Evolutionary conservation across 1,140 invertebrate genomes (phyloP), one percentile per base, ranked within the genome.

Genomic region (Ips nitidus): DNA sequence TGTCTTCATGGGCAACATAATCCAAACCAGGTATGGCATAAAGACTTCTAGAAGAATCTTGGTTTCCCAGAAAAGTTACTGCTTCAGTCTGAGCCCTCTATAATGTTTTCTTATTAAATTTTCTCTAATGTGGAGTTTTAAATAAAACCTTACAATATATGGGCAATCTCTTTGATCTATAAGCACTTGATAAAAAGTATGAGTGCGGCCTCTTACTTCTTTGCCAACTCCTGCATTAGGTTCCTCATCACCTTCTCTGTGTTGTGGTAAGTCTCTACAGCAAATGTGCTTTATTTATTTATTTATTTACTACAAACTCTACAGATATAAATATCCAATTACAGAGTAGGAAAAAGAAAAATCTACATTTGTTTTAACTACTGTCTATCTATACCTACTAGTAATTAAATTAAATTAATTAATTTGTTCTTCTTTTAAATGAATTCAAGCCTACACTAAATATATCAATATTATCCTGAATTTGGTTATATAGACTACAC

Each of bases 131-230:
- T 22, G 22, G 22, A 41, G 41, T 52, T 50, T 53, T 53, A 52
- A 63, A 59, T 37, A 37, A 0, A 60, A 37, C 62, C 69, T 77
- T 86, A 96, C 94, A 83, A 98, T 97, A 81, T 91, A 94, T 38
- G 95, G 95, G 80, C 94, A 96, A 85, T 98, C 97, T 79, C 96
- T 86, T 64, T 94, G 92, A 82, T 98, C 97, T 76, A 98, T 98
- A 3, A 98, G 84, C 36, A 97, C 95, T 86, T 98, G 95, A 82
- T 98, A 98, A 81, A 97, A 98, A n/a, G 93, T 93, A 75, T 97
- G 94, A 8, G 92, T 93, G 78, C 88, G 86, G 52, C 94, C 93
- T 82, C 94, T 94, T 1, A 97, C 93, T 84, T 96, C 94, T 80
- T 93, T 93, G 6, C 90, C 89, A 52, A 90, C 90, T 71, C 86